These are phyloP conservation scores for Simalia tracyae DNA, from an alignment of 2,797 vertebrate species.

Conservation along the genomic window DNA sequence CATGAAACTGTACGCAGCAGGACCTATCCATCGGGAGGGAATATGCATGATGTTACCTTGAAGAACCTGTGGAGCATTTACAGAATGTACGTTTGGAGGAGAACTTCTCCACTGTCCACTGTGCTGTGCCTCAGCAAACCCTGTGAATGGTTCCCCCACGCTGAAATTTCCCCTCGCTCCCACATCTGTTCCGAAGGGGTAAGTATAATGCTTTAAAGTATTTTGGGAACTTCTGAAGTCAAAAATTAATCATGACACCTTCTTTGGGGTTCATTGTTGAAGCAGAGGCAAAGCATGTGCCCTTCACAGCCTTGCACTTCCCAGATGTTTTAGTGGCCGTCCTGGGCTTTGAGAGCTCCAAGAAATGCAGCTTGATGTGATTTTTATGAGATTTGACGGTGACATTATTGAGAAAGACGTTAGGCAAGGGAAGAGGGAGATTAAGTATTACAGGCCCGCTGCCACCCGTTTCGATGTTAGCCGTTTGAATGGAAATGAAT, in stretches of 20 bases:
- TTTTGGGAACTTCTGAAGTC: neutral
- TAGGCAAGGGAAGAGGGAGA: neutral
- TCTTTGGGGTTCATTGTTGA: slow-evolving; percentile 12
- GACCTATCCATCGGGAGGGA: slow-evolving; percentile 18
- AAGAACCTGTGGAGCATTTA: slow-evolving; percentile 36
- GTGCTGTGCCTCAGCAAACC: neutral
- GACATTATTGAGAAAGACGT: neutral
- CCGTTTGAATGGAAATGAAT: neutral
- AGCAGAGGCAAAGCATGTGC: neutral
- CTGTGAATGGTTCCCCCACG: too few relatives aligned
- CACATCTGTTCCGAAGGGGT: slow-evolving; percentile 53
- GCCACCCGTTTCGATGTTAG: neutral
- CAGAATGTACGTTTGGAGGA: slow-evolving; percentile 26
- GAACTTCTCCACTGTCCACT: slow-evolving; percentile 29
- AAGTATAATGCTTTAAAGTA: slow-evolving; percentile 11
- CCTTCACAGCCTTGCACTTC: slow-evolving; percentile 10
- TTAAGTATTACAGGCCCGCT: neutral
- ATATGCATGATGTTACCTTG: slow-evolving; percentile 39
- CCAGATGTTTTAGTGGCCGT: neutral
- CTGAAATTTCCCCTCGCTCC: slow-evolving; percentile 49
- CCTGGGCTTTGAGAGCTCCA: slow-evolving; percentile 1
- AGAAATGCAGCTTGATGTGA: neutral
- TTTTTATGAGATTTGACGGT: neutral
- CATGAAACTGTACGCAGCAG: neutral
- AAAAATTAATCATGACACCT: neutral